Percentiles rank a stretch among this genome's conserved stretches.
Evolutionary conservation across 2,113 vertebrate genomes (phyloP).

Genomic region (Solea senegalensis): DNA sequence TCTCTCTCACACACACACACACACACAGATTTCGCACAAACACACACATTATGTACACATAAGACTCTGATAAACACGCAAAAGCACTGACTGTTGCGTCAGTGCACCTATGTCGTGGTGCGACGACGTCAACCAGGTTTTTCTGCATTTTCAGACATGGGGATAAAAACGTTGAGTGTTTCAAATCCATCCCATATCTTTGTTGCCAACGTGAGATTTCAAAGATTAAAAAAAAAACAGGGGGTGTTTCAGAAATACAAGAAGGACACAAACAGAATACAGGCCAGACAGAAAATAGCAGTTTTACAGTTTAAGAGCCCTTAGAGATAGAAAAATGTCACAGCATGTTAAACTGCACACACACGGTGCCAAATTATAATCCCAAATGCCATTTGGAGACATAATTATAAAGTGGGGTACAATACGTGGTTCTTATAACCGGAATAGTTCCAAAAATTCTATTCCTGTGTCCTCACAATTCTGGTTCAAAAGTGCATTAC

Average conservation of each 20-base stretch:
- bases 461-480: background rate
- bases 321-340: no score
- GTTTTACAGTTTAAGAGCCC: conserved; percentile 33
- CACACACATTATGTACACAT: conserved; percentile 20
- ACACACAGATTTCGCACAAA: conserved; percentile 10
- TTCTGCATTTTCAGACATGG: conserved; percentile 18
- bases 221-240: background rate
- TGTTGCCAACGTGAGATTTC: background rate
- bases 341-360: no score
- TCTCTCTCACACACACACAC: conserved; percentile 4
- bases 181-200: background rate
- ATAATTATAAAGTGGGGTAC: background rate
- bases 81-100: conserved; percentile 62
- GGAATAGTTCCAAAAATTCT: background rate
- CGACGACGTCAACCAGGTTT: conserved; percentile 44
- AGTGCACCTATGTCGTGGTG: conserved; percentile 33
- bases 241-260: background rate
- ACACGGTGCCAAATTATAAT: no score
- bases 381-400: no score
- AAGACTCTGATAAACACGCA: conserved; percentile 59
- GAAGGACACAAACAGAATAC: conserved; percentile 25
- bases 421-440: background rate
- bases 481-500: background rate
- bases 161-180: conserved; percentile 11
- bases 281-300: conserved; percentile 15